Evolutionary conservation across 2,113 vertebrate genomes (phyloP).

Genomic region (Tragelaphus strepsiceros): DNA sequence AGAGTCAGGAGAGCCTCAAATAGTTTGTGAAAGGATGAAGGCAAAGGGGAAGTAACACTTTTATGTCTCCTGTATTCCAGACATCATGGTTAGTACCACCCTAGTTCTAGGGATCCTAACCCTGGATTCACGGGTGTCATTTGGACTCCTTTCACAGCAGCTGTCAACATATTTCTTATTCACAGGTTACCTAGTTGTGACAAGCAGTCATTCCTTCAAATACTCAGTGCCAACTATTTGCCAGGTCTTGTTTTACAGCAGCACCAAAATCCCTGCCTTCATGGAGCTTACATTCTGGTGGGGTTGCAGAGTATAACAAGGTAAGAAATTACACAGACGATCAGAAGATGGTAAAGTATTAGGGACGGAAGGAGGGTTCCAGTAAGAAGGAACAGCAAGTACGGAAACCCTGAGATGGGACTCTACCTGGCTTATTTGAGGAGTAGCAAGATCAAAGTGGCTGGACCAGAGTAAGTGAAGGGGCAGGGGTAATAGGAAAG

Average conservation of each 20-base stretch:
- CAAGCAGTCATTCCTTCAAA: background rate
- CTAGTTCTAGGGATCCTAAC: background rate
- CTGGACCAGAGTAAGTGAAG: background rate
- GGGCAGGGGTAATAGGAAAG: background rate
- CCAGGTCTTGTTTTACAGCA: constrained; percentile 11
- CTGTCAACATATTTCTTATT: background rate
- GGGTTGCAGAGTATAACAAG: background rate
- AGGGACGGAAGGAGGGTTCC: background rate
- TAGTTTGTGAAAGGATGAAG: background rate
- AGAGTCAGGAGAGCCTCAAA: background rate
- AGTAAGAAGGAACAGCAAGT: background rate
- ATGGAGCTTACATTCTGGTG: background rate
- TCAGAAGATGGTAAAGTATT: background rate
- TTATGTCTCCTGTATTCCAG: background rate
- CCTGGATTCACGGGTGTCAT: background rate
- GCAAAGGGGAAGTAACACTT: background rate
- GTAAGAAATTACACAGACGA: background rate
- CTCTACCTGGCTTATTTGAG: background rate
- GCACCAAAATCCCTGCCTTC: background rate
- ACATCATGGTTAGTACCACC: background rate
- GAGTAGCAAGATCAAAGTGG: background rate
- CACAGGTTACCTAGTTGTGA: background rate
- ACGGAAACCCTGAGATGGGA: background rate
- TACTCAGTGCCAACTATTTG: background rate
- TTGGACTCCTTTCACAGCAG: background rate